These are phyloP conservation scores for Alauda arvensis DNA, from an alignment of 2,797 vertebrate species.

Conservation along the genomic window DNA sequence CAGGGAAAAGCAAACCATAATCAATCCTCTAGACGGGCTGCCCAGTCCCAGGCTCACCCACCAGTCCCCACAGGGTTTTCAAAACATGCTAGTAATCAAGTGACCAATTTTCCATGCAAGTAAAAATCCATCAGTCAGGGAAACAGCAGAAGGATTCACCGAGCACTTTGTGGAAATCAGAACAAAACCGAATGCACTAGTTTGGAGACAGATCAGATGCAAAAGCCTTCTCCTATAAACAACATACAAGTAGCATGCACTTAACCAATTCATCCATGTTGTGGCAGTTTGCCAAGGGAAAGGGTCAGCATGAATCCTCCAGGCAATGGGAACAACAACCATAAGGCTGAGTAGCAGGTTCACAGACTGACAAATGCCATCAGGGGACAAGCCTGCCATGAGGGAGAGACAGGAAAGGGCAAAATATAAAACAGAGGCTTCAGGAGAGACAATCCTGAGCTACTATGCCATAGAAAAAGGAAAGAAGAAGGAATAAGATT, in stretches of 20 bases:
- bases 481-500: neutral
- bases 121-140: neutral
- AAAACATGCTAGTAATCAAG: neutral
- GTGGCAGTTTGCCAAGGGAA: neutral
- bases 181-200: neutral
- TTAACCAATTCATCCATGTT: neutral
- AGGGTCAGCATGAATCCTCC: neutral
- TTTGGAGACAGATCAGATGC: neutral
- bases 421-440: neutral
- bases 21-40: neutral
- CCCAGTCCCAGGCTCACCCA: neutral
- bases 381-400: neutral
- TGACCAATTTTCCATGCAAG: accelerated
- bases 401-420: neutral
- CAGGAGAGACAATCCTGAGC: neutral
- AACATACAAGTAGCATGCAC: accelerated
- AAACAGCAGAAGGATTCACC: neutral
- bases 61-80: accelerated
- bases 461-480: neutral
- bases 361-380: neutral
- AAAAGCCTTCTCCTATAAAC: neutral
- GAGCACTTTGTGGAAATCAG: neutral
- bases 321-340: neutral
- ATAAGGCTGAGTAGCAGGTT: neutral
- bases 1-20: neutral